A percentile compares a stretch with the other conserved stretches of the same genome.
phyloP scores from a whole-genome alignment of 2,113 vertebrate species.

The Tragelaphus strepsiceros region DNA sequence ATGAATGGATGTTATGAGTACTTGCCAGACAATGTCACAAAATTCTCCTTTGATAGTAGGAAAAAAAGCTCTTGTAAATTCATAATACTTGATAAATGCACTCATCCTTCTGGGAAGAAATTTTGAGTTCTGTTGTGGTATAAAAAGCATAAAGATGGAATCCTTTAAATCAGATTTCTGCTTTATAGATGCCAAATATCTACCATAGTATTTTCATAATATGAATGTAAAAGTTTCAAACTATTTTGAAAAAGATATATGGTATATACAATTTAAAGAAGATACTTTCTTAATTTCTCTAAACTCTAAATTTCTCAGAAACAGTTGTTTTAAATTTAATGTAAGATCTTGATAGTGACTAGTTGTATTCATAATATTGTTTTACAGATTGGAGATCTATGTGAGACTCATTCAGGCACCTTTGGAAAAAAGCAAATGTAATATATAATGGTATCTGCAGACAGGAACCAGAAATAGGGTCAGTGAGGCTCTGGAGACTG shows the following conservation, averaged over 20 bases:
- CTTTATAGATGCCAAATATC: background rate
- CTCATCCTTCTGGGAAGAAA: background rate
- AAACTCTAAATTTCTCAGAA: background rate
- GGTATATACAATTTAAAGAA: background rate
- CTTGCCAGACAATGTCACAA: conserved; percentile 9
- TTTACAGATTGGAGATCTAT: background rate
- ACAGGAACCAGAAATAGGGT: background rate
- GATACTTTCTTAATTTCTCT: conserved; percentile 16
- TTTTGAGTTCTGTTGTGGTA: conserved; percentile 24
- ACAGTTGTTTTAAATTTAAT: background rate
- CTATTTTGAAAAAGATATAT: conserved; percentile 5
- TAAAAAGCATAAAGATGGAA: background rate
- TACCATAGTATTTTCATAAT: background rate
- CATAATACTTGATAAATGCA: background rate
- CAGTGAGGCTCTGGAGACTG: background rate
- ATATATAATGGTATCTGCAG: background rate
- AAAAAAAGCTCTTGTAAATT: background rate
- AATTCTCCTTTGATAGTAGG: background rate
- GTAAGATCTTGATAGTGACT: background rate
- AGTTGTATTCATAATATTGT: background rate
- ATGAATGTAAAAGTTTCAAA: background rate
- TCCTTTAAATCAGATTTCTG: background rate
- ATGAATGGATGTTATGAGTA: conserved; percentile 1
- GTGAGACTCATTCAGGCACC: background rate
- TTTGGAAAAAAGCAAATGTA: background rate